A percentile compares a stretch with the other conserved stretches of the same genome.
Evolutionary conservation across 1,140 invertebrate genomes (phyloP).

Genomic region (Drosophila nikananu): DNA sequence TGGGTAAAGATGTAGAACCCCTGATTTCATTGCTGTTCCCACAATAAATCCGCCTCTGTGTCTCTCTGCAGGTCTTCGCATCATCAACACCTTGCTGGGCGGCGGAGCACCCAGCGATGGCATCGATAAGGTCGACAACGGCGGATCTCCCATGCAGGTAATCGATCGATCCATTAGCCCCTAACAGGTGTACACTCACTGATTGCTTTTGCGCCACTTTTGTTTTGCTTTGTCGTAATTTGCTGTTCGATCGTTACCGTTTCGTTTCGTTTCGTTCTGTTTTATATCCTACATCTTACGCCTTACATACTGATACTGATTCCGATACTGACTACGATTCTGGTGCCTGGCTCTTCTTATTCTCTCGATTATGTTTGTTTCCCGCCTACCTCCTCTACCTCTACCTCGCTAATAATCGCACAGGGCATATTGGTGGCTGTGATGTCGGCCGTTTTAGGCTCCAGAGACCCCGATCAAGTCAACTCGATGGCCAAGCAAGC

Average conservation of each 20-base stretch:
- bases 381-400: conserved; percentile 67
- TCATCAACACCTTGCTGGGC: conserved; percentile 92
- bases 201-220: conserved; percentile 66
- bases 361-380: conserved; percentile 54
- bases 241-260: conserved; percentile 49
- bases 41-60: not conserved
- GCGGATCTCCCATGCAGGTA: conserved; percentile 94
- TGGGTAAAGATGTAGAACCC: too few species aligned
- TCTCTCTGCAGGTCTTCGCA: conserved; percentile 88
- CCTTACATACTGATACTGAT: conserved; percentile 33
- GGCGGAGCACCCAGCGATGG: conserved; percentile 91
- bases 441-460: conserved; percentile 94
- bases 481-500: conserved; percentile 96
- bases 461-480: conserved; percentile 94
- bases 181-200: conserved; percentile 47
- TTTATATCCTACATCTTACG: conserved; percentile 36
- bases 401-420: conserved; percentile 71
- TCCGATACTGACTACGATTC: conserved; percentile 47
- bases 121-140: conserved; percentile 95
- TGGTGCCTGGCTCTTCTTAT: conserved; percentile 61
- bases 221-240: conserved; percentile 50
- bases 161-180: conserved; percentile 35
- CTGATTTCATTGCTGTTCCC: not conserved
- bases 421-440: conserved; percentile 95
- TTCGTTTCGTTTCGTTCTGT: conserved; percentile 31